A percentile compares a stretch with the other conserved stretches of the same genome.
Evolutionary conservation across 2,113 vertebrate genomes (phyloP).

Genomic region (Furnarius figulus): DNA sequence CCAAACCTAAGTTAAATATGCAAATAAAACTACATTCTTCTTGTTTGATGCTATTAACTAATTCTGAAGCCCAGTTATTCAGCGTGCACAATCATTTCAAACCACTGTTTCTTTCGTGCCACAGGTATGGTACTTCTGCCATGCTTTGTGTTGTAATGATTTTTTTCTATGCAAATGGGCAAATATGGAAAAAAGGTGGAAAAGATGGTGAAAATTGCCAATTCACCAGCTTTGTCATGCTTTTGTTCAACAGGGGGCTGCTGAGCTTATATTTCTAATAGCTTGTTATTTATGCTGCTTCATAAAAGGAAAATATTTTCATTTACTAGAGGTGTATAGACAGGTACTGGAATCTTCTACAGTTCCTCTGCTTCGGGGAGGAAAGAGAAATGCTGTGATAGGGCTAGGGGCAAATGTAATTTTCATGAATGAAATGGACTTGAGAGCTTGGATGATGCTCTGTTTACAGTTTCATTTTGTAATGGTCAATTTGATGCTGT

Average conservation of each 20-base stretch:
- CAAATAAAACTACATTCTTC: slow-evolving; percentile 30
- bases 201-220: background rate
- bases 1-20: slow-evolving; percentile 35
- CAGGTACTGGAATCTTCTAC: background rate
- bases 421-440: background rate
- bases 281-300: background rate
- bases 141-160: background rate
- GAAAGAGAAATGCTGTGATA: background rate
- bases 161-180: background rate
- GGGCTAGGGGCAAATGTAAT: background rate
- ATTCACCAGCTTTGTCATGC: background rate
- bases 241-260: background rate
- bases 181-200: background rate
- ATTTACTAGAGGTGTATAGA: background rate
- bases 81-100: background rate
- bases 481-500: background rate
- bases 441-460: background rate
- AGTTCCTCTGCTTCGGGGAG: background rate
- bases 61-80: background rate
- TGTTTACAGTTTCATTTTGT: background rate
- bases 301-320: background rate
- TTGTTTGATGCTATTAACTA: background rate
- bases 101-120: background rate
- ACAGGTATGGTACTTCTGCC: background rate
- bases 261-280: background rate